Evolutionary conservation across 2,113 vertebrate genomes (phyloP).

Genomic region (Odobenus rosmarus): DNA sequence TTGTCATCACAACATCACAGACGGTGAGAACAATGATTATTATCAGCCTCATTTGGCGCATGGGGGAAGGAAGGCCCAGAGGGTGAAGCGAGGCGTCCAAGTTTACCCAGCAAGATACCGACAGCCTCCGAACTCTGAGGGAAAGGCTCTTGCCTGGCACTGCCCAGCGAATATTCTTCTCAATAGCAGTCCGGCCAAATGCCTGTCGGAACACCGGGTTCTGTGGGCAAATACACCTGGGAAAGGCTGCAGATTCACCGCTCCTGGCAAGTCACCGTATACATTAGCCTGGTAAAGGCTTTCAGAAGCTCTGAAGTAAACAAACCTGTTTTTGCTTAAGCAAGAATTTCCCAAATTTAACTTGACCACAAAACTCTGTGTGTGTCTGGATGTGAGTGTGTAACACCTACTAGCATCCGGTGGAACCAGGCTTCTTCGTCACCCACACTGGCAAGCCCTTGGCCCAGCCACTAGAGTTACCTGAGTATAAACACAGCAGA

Average conservation of each 20-base stretch:
- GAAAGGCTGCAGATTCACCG: slow-evolving; percentile 1
- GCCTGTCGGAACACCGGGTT: not conserved
- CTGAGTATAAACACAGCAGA: not conserved
- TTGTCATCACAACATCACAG: slow-evolving; percentile 67
- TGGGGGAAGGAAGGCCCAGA: not conserved
- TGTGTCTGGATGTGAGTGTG: not conserved
- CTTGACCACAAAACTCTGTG: not conserved
- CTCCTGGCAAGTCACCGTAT: not conserved
- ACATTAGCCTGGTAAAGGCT: not conserved
- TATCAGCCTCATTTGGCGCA: slow-evolving; percentile 55
- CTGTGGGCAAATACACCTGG: slow-evolving; percentile 19
- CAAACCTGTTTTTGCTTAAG: slow-evolving; percentile 51
- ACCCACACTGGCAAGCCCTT: not conserved
- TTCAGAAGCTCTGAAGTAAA: slow-evolving; percentile 29
- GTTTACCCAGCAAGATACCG: not conserved
- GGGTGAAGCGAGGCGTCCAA: not conserved
- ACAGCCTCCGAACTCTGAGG: not conserved
- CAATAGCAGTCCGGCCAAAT: not conserved
- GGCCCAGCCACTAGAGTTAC: not conserved
- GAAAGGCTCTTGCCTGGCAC: not conserved
- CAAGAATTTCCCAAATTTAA: slow-evolving; percentile 26
- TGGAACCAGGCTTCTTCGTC: slow-evolving; percentile 33
- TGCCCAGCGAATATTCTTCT: not conserved
- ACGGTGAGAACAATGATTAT: slow-evolving; percentile 41
- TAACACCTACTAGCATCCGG: not conserved